Evolutionary conservation across 2,888 invertebrate species (phyloP).

Genomic region (Philopedon plagiatum): DNA sequence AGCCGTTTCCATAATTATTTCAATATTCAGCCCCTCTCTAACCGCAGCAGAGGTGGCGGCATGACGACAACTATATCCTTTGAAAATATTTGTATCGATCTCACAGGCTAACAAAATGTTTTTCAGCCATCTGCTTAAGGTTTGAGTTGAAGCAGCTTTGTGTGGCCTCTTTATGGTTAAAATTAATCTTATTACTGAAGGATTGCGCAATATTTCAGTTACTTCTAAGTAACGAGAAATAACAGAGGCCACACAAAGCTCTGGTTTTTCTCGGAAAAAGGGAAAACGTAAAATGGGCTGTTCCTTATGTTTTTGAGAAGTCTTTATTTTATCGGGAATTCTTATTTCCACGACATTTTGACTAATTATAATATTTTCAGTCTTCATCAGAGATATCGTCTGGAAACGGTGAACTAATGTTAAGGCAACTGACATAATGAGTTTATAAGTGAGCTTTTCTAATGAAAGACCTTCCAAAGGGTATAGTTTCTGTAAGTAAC

Average conservation of each 20-base stretch:
- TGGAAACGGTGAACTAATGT: constrained; percentile 31
- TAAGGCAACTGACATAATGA: constrained; percentile 32
- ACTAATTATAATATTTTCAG: constrained; percentile 5
- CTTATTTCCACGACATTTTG: constrained; percentile 19
- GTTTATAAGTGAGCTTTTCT: constrained; percentile 31
- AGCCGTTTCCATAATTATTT: constrained; percentile 21
- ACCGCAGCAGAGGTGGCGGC: constrained; percentile 26
- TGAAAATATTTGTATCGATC: constrained; percentile 6
- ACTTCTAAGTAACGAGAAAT: constrained; percentile 17
- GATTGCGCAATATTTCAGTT: constrained; percentile 13
- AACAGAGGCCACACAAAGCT: constrained; percentile 21
- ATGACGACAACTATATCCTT: constrained; percentile 27
- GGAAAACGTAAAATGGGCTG: constrained; percentile 32
- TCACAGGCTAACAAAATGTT: not conserved
- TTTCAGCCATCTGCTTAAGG: constrained; percentile 22
- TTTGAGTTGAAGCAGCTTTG: constrained; percentile 16
- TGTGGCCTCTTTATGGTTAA: constrained; percentile 17
- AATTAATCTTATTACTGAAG: not conserved
- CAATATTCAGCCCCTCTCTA: constrained; percentile 12
- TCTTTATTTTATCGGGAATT: constrained; percentile 40
- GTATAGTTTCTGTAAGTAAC: constrained; percentile 26
- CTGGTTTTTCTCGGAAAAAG: constrained; percentile 18
- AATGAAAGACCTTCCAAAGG: constrained; percentile 19
- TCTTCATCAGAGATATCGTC: constrained; percentile 31
- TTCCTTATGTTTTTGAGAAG: constrained; percentile 23